Base-by-base conservation (phyloP, 2,797 vertebrate genomes). In the Hypotaenidia philippensis region DNA sequence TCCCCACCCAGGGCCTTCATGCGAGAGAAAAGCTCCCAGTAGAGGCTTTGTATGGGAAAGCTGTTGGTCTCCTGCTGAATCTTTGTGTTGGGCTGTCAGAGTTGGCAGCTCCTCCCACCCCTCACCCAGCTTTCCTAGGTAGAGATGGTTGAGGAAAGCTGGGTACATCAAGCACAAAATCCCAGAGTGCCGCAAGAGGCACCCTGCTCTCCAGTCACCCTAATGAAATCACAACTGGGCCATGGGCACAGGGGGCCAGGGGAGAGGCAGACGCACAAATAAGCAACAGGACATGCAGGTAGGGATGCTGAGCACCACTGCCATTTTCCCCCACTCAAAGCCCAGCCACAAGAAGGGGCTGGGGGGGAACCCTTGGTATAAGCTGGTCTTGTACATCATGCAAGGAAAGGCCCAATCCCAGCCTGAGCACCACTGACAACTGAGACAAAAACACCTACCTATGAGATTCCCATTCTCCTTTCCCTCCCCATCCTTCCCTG, bases 161-260 rank as follows among this genome's bases (percentile, higher is more conserved):
- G 69, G 40, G 36, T 22, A 74, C 61, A 71, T 61, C 66, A 83
- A 77, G 38, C 4, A 5, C 63, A 40, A 86, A 83, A 87, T 49
- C 44, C 38, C 4, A 5, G 36, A 79, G 34, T 34, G 50, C 82
- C 61, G 13, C 3, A 60, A 57, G 60, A 84, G 79, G 71, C 8
- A 5, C 69, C 55, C 45, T 57, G 56, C 77, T 90, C 65, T 80
- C 82, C 74, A 85, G 8, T 94, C 90, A 94, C 40, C 89, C 90
- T 79, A 53, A 87, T 85, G 77, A 95, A 92, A 93, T 79, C 92
- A 87, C 38, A 91, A 32, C 11, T 76, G 76, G 74, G 64, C 83
- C 92, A 92, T 2, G 6, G 34, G 63, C 53, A 13, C 56, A 64
- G 45, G 63, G 14, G 2, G 52, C 49, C 15, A 4, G 78, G 64